Base-by-base conservation (phyloP, 30 jellyfish, hydroid and myxozoan species). In the Aurelia sp. region DNA sequence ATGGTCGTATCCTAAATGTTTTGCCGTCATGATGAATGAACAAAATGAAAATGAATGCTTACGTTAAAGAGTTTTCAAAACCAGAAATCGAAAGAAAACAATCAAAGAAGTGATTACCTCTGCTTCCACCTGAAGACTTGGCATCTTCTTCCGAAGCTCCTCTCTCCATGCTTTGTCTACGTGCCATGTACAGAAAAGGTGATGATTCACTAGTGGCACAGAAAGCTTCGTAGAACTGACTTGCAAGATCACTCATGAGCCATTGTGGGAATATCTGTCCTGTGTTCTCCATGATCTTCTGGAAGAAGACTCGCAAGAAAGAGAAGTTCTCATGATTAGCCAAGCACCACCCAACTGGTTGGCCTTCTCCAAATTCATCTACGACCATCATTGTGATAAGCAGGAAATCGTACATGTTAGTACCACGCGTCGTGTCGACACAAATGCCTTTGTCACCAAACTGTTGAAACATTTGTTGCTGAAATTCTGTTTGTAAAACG, bases 151-250 rank as follows among this genome's bases (percentile, higher is more conserved):
- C 55, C 86, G 18, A 3, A 68, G 61, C 72, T 83, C 90, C 70
- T 69, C 92, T 48, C 41, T 24, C 92, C 91, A 83, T 38, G 88
- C 88, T 69, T 83, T 83, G 61, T 70, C 92, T 8, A 83, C 92
- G 72, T 83, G 92, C 92, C 92, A 83, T 11, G 90, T 33, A 31
- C 92, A 83, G 31, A 31, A 69, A 16, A 83, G 88, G 38, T 10
- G 38, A 9, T 17, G 78, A 83, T 18, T 59, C 20, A 70, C 24
- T 20, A 3, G 62, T 80, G 13, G 47, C 57, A 19, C 90, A 18
- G 44, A 83, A 83, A 41, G 92, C 58, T 1, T 78, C 88, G 55
- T 53, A 78, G 81, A 78, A 65, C 77, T 78, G 88, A 30, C 91
- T 55, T 3, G 92, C 92, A 7, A 68, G 22, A 21, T 83, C 92